Evolutionary conservation across 2,888 invertebrate species (phyloP), one percentile per base, ranked within the genome.

Genomic region (Papilio protenor): DNA sequence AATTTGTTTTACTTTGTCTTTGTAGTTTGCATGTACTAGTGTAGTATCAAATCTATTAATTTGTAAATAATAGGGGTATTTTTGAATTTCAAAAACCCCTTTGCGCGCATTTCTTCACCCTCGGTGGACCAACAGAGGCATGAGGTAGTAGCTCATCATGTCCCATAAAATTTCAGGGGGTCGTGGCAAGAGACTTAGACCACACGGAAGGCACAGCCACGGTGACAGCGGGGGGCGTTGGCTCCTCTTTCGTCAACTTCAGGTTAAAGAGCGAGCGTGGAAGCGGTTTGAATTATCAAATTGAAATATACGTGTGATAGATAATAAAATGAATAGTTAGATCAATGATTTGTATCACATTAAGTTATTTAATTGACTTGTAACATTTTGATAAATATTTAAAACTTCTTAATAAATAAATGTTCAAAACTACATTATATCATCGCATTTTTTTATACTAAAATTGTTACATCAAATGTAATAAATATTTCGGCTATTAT

Each of bases 221-320:
- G 2, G 82, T 93, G 66, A 93, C 92, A 14, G 89, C 92, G 0
- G 93, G 93, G 14, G 93, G 93, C 4, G 84, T 91, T 2, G 92
- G 91, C 0, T 87, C 78, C 76, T 79, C 88, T 2, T 93, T 83
- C 78, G 89, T 84, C 45, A 92, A 93, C 81, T 64, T 93, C 2
- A 87, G 90, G 4, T 80, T 93, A 21, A 92, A 92, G 81, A 91
- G 93, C 77, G 88, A 87, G 72, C 89, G 92, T 11, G 90, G 92
- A 21, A 80, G 83, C 55, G 82, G 84, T 8, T 83, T 93, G 1
- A 85, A 93, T 79, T 92, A 91, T 78, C 83, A 85, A 76, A 81
- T 93, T 33, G 93, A 93, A 85, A 82, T 93, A 64, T 93, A 92
- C 81, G 83, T 83, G 6, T 92, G 83, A 86, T 75, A n/a, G 45